phyloP scores from a whole-genome alignment of 2,888 invertebrate genomes.

The Schrankia costaestrigalis region DNA sequence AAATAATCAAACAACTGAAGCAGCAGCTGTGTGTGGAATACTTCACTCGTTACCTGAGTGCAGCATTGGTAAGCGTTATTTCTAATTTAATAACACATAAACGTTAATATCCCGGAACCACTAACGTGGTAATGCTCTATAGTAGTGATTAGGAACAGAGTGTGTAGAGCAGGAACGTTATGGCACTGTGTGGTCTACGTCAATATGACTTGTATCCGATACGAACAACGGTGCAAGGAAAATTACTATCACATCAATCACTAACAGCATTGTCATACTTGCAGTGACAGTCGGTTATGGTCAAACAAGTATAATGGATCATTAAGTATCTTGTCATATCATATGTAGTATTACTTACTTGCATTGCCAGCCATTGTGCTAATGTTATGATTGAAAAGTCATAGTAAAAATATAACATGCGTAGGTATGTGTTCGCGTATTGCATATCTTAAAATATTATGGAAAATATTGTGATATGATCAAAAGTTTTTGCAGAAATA shows the following conservation, averaged over 20 bases:
- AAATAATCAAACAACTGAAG: conserved; percentile 39
- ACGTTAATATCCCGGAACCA: conserved; percentile 45
- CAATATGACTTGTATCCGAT: conserved; percentile 68
- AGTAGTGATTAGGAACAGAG: conserved; percentile 58
- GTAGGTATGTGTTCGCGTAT: too few species aligned
- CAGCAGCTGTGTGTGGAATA: conserved; percentile 63
- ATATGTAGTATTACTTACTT: conserved; percentile 20
- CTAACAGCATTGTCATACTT: conserved; percentile 64
- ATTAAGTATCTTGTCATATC: conserved; percentile 28
- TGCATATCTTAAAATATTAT: too few species aligned
- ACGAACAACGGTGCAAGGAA: conserved; percentile 71
- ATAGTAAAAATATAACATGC: too few species aligned
- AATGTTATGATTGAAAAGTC: too few species aligned
- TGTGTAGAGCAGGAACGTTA: conserved; percentile 40
- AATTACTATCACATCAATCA: conserved; percentile 76
- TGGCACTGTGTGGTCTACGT: conserved; percentile 50
- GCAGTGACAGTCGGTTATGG: conserved; percentile 52
- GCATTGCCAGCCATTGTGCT: conserved; percentile 11
- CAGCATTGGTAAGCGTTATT: conserved; percentile 59
- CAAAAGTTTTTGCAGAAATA: too few species aligned
- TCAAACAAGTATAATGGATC: conserved; percentile 31
- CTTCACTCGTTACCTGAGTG: conserved; percentile 59
- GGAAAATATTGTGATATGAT: too few species aligned
- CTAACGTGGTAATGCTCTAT: conserved; percentile 53
- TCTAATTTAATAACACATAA: conserved; percentile 46